These are phyloP conservation scores for Dasypolia templi DNA, from an alignment of 2,888 invertebrate species.

Conservation along the genomic window DNA sequence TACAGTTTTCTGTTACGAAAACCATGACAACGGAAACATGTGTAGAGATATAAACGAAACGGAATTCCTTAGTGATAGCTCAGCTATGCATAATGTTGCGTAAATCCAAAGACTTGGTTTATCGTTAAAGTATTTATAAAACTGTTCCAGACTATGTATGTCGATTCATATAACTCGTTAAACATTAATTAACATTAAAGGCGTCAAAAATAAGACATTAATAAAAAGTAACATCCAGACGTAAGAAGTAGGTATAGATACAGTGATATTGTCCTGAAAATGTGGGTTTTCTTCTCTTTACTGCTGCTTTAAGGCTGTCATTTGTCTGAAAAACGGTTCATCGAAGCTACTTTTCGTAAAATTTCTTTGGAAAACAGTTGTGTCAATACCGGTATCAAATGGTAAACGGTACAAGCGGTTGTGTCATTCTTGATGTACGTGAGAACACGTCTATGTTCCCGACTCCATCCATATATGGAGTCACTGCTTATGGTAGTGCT, in stretches of 20 bases:
- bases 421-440: conserved; percentile 76
- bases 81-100: conserved; percentile 27
- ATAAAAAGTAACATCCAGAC: neutral
- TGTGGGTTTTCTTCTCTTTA: neutral
- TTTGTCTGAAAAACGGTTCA: conserved; percentile 17
- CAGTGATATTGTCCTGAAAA: neutral
- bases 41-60: conserved; percentile 67
- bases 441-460: conserved; percentile 79
- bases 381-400: conserved; percentile 68
- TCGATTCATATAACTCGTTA: neutral
- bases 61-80: conserved; percentile 63
- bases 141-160: conserved; percentile 20
- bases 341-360: conserved; percentile 27
- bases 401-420: conserved; percentile 67
- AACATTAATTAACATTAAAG: neutral
- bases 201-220: neutral
- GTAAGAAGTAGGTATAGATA: neutral
- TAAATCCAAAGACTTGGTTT: conserved; percentile 41
- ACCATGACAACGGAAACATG: conserved; percentile 64
- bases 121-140: conserved; percentile 49
- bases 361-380: conserved; percentile 59
- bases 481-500: conserved; percentile 75
- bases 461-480: conserved; percentile 77
- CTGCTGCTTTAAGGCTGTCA: neutral
- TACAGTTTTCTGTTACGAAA: conserved; percentile 56